Conservation (phyloP, 64 coral and sea anemone species). For the Orbicella faveolata region DNA sequence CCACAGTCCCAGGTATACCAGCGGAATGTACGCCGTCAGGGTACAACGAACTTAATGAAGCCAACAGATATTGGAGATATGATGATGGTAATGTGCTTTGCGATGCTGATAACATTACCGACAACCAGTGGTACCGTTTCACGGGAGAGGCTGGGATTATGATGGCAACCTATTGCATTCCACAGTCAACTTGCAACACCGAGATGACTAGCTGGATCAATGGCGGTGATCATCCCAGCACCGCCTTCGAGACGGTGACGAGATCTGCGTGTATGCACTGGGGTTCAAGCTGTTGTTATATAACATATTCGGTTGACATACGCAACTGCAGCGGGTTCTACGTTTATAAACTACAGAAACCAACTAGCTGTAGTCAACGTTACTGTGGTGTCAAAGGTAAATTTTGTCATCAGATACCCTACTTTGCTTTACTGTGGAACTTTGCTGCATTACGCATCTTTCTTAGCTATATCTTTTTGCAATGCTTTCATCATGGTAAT, state of each 20-base stretch:
- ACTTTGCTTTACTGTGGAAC: too few species aligned
- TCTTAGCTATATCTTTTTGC: too few species aligned
- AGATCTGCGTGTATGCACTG: conserved; percentile 32
- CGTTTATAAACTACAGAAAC: conserved; percentile 30
- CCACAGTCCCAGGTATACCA: neutral
- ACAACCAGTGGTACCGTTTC: conserved; percentile 42
- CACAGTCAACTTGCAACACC: neutral
- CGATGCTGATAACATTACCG: neutral
- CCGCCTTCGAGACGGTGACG: neutral
- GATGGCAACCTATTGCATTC: conserved; percentile 9
- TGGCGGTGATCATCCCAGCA: conserved; percentile 22
- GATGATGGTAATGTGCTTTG: neutral
- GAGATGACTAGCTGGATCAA: conserved; percentile 45
- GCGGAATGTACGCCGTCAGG: neutral
- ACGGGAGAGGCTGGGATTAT: conserved; percentile 18
- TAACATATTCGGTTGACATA: neutral
- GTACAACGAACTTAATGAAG: neutral
- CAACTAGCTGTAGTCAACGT: neutral
- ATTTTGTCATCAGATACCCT: too few species aligned
- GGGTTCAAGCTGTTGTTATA: neutral
- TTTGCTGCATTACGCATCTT: too few species aligned
- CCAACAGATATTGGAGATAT: neutral
- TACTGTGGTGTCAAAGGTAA: conserved; percentile 25
- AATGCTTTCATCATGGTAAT: too few species aligned
- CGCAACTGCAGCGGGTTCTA: conserved; percentile 53